Evolutionary conservation across 92 coral and sea anemone genomes (phyloP).

Genomic region (Phymanthus crucifer): DNA sequence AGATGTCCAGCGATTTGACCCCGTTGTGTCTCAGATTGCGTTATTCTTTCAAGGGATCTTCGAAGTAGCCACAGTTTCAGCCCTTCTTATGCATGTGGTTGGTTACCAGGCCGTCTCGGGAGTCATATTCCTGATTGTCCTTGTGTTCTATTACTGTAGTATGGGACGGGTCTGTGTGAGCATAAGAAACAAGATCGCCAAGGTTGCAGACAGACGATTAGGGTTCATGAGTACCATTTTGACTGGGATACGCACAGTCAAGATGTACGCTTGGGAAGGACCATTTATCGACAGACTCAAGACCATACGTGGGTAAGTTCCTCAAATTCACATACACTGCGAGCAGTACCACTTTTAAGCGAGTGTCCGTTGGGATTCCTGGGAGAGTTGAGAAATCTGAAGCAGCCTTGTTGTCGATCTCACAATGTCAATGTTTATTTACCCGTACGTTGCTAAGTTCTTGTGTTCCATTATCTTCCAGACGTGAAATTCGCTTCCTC

Average conservation of each 20-base stretch:
- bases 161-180: constrained; percentile 37
- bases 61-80: constrained; percentile 28
- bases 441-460: background rate
- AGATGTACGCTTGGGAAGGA: constrained; percentile 53
- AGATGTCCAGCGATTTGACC: constrained; percentile 55
- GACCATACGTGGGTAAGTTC: constrained; percentile 27
- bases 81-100: constrained; percentile 31
- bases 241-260: constrained; percentile 37
- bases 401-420: background rate
- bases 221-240: constrained; percentile 41
- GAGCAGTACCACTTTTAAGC: too few relatives aligned
- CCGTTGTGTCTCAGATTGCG: constrained; percentile 35
- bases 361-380: too few relatives aligned
- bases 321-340: too few relatives aligned
- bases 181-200: constrained; percentile 39
- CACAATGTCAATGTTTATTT: background rate
- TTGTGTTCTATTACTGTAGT: constrained; percentile 32
- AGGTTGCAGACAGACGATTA: constrained; percentile 33
- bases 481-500: constrained; percentile 42
- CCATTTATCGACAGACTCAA: constrained; percentile 29
- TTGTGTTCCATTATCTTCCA: constrained; percentile 12
- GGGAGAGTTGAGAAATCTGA: too few relatives aligned
- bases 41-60: constrained; percentile 37
- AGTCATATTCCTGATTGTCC: constrained; percentile 17
- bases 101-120: constrained; percentile 45